These are phyloP conservation scores for Pollicipes pollicipes DNA, from an alignment of 1,140 invertebrate species.

Conservation along the genomic window DNA sequence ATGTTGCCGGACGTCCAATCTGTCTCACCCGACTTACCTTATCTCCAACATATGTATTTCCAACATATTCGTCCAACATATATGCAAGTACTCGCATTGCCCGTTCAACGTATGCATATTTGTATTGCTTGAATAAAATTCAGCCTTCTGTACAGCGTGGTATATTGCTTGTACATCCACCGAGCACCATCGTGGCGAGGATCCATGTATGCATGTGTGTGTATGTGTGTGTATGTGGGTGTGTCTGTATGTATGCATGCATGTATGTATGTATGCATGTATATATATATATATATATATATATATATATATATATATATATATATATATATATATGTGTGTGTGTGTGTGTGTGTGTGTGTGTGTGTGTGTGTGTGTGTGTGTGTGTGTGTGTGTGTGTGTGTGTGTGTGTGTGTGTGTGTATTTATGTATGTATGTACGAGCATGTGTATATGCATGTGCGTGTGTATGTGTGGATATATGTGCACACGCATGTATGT, in stretches of 20 bases:
- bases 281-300: constrained; percentile 6
- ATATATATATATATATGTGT: neutral
- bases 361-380: too few relatives aligned
- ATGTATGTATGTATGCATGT: constrained; percentile 7
- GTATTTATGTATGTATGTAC: neutral
- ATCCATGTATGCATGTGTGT: constrained; percentile 4
- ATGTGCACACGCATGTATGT: constrained; percentile 5
- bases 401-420: neutral
- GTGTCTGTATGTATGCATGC: constrained; percentile 6
- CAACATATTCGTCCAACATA: neutral
- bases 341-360: too few relatives aligned
- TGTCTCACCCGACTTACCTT: too few relatives aligned
- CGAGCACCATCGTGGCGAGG: too few relatives aligned
- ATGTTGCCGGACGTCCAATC: too few relatives aligned
- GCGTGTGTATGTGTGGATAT: constrained; percentile 6
- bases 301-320: constrained; percentile 6
- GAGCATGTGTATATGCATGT: neutral
- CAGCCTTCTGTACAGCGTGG: too few relatives aligned
- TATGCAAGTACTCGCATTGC: neutral
- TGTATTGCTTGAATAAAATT: constrained; percentile 4
- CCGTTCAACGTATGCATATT: too few relatives aligned
- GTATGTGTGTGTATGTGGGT: too few relatives aligned
- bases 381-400: constrained; percentile 3
- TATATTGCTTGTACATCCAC: too few relatives aligned
- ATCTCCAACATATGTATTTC: neutral